Evolutionary conservation across 2,888 invertebrate species (phyloP).

Genomic region (Amphiduros pacificus): DNA sequence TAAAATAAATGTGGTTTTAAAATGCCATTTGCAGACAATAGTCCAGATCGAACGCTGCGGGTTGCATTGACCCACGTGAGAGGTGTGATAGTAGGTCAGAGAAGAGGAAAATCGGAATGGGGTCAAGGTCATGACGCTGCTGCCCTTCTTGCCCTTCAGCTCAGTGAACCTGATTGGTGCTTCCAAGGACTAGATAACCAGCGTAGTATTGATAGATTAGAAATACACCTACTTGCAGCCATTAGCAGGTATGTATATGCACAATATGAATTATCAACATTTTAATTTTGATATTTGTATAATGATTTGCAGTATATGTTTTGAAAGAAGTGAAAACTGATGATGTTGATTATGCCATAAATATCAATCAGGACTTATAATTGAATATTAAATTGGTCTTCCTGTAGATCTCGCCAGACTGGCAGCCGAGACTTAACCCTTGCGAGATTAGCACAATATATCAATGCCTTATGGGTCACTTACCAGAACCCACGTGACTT

Average conservation of each 20-base stretch:
- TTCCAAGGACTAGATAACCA: background rate
- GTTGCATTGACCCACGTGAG: background rate
- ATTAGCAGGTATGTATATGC: background rate
- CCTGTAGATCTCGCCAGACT: background rate
- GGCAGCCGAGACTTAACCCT: background rate
- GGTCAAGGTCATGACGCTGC: background rate
- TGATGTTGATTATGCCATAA: too few relatives aligned
- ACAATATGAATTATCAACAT: background rate
- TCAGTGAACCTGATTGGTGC: background rate
- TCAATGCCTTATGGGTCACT: background rate
- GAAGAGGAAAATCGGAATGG: background rate
- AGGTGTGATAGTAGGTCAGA: background rate
- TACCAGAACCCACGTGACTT: constrained; percentile 1
- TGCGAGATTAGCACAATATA: background rate
- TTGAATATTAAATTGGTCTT: too few relatives aligned
- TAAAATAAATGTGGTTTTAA: too few relatives aligned
- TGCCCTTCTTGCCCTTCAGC: background rate
- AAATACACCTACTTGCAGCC: background rate
- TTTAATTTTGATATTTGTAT: background rate
- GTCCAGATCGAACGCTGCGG: background rate
- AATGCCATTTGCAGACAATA: too few relatives aligned
- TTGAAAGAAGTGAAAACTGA: too few relatives aligned
- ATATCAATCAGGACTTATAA: too few relatives aligned
- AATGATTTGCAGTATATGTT: too few relatives aligned
- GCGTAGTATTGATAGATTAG: background rate